These are phyloP conservation scores for Lepidotrigona ventralis DNA, from an alignment of 1,140 invertebrate species.

Conservation along the genomic window DNA sequence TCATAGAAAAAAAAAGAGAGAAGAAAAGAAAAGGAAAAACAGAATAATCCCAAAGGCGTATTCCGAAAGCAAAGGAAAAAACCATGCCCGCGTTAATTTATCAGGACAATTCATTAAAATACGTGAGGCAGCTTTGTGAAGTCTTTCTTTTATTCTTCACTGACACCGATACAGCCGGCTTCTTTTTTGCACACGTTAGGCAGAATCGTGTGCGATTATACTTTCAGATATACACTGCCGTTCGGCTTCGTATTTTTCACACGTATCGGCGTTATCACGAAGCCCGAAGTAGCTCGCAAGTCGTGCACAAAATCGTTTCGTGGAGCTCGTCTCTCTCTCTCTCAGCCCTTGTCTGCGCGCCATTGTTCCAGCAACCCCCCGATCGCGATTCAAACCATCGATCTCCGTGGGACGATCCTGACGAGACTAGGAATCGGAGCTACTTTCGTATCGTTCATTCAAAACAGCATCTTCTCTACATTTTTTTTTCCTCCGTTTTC, in stretches of 20 bases:
- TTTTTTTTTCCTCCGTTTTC: neutral
- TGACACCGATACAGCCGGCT: neutral
- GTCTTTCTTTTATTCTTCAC: neutral
- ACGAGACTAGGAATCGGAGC: neutral
- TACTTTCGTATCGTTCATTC: neutral
- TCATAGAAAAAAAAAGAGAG: fast-evolving
- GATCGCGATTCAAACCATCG: neutral
- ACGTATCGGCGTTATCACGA: slow-evolving; percentile 29
- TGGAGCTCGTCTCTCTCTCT: slow-evolving; percentile 6
- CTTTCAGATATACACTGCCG: slow-evolving; percentile 25
- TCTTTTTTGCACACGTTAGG: neutral
- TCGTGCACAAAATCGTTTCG: slow-evolving; percentile 24
- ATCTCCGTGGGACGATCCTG: neutral
- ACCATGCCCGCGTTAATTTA: slow-evolving; percentile 11
- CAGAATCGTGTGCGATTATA: slow-evolving; percentile 39
- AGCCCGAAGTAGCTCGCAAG: slow-evolving; percentile 22
- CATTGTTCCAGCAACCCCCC: neutral
- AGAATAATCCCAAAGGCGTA: neutral
- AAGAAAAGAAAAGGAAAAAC: neutral
- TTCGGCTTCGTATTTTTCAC: slow-evolving; percentile 36
- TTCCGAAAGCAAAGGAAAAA: neutral
- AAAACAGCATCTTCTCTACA: no score
- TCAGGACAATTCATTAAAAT: slow-evolving; percentile 5
- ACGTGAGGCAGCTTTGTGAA: neutral
- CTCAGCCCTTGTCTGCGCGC: neutral